These are phyloP conservation scores for Drosophila mojavensis DNA, from an alignment of 1,140 invertebrate species.

Conservation along the genomic window DNA sequence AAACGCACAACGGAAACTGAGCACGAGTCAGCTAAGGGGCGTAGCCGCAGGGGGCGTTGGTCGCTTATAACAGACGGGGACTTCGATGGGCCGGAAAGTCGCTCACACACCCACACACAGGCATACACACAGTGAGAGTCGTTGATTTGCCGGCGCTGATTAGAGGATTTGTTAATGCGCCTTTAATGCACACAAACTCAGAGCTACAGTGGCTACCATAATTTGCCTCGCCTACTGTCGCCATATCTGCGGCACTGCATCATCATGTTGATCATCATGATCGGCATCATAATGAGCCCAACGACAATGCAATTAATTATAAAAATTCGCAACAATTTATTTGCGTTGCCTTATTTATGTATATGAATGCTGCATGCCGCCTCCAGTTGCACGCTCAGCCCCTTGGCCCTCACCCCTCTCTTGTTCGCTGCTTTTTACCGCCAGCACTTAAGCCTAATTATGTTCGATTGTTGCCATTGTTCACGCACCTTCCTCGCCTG, in stretches of 20 bases:
- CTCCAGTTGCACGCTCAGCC: constrained; percentile 5
- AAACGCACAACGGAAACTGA: constrained; percentile 44
- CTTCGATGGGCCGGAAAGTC: constrained; percentile 37
- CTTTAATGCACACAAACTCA: constrained; percentile 61
- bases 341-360: constrained; percentile 75
- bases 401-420: not conserved
- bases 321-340: constrained; percentile 82
- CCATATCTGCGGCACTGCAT: constrained; percentile 43
- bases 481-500: constrained; percentile 68
- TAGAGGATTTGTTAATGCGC: constrained; percentile 80
- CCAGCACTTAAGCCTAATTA: constrained; percentile 79
- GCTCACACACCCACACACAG: constrained; percentile 20
- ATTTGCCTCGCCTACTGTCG: constrained; percentile 53
- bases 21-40: constrained; percentile 15
- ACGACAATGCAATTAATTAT: constrained; percentile 83
- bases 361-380: constrained; percentile 32
- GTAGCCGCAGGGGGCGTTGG: constrained; percentile 8
- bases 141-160: constrained; percentile 70
- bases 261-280: constrained; percentile 23
- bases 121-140: constrained; percentile 27
- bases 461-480: constrained; percentile 81
- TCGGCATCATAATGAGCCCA: constrained; percentile 34
- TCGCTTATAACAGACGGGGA: not conserved
- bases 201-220: constrained; percentile 19
- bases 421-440: not conserved